phyloP scores from a whole-genome alignment of 35 echinoderm and acorn worm genomes.

The Lytechinus pictus region DNA sequence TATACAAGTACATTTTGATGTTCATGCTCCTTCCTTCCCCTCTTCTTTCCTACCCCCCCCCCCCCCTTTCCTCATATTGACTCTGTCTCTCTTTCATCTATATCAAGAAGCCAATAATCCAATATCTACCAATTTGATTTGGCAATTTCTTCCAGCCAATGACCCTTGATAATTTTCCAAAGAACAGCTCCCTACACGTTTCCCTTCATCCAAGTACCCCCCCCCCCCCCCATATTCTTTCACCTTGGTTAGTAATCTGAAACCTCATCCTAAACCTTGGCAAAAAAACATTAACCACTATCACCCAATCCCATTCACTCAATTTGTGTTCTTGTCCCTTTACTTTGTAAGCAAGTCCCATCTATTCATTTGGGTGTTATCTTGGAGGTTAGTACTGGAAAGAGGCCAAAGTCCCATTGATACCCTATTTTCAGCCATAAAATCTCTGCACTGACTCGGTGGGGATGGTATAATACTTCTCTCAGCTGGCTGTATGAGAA shows the following conservation, averaged over 20 bases:
- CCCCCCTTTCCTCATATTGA: not conserved
- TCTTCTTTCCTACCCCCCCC: not conserved
- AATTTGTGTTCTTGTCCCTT: not conserved
- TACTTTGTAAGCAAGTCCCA: not conserved
- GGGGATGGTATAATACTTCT: not conserved
- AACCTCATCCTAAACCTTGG: not conserved
- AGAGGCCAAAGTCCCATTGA: not conserved
- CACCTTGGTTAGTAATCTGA: not conserved
- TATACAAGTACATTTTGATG: not conserved
- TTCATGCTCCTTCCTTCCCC: not conserved
- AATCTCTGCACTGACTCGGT: not conserved
- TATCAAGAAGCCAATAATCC: not conserved
- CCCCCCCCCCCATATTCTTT: not conserved
- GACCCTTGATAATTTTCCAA: not conserved
- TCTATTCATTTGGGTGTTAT: slow-evolving; percentile 11
- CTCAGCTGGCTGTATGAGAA: not conserved
- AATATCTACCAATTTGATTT: not conserved
- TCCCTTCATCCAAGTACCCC: not conserved
- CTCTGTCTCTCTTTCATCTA: not conserved
- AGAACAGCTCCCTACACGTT: not conserved
- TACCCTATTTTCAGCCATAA: not conserved
- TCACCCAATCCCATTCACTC: not conserved
- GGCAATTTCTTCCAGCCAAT: not conserved
- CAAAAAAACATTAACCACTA: not conserved
- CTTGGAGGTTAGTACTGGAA: not conserved